Conservation (phyloP, 2,888 invertebrate species). For the Netelia virgata region DNA sequence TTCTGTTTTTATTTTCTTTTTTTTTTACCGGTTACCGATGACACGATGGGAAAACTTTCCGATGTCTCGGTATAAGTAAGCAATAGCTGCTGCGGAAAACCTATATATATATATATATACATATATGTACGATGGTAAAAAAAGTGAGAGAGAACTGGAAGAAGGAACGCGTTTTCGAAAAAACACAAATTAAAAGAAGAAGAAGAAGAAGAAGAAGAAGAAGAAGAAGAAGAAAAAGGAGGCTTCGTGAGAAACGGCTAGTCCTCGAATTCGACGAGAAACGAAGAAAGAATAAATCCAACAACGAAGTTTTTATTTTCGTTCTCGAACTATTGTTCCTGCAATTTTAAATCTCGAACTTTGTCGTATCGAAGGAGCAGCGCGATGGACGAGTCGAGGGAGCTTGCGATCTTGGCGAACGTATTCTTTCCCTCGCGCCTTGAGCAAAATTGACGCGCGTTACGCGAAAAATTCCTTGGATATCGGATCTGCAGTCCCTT, state of each 20-base stretch:
- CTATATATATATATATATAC: background rate
- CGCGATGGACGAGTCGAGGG: too few relatives aligned
- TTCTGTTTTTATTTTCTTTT: constrained; percentile 17
- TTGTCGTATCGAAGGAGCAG: background rate
- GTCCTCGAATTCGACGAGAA: background rate
- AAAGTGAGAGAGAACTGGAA: background rate
- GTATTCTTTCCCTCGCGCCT: background rate
- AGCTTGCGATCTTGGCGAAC: too few relatives aligned
- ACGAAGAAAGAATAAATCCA: constrained; percentile 4
- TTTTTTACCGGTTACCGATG: background rate
- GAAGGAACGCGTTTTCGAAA: too few relatives aligned
- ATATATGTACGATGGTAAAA: background rate
- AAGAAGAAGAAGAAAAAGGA: too few relatives aligned
- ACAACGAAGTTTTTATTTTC: background rate
- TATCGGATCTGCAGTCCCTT: background rate
- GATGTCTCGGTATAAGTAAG: constrained; percentile 33
- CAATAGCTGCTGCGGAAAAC: background rate
- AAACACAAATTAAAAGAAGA: too few relatives aligned
- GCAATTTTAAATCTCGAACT: constrained; percentile 3
- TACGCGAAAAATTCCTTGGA: background rate
- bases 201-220: too few relatives aligned
- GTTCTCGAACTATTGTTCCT: background rate
- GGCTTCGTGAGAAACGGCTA: too few relatives aligned
- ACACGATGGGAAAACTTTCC: constrained; percentile 50
- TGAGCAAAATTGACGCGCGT: constrained; percentile 6